These are phyloP conservation scores for Sphaerodactylus townsendi DNA, from an alignment of 2,113 vertebrate genomes.

Conservation along the genomic window DNA sequence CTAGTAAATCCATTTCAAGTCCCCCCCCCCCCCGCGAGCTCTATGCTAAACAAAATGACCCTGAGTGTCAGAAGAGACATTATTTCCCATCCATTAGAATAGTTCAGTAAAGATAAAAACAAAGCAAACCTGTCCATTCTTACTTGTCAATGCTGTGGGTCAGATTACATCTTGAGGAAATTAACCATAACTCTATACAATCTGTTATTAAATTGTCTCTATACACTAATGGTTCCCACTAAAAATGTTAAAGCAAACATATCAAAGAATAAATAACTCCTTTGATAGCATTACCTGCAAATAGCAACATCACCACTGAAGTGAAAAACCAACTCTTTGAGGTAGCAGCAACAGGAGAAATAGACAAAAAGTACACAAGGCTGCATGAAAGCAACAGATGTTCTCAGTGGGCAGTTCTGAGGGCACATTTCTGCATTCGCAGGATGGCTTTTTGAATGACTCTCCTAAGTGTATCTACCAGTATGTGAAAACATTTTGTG, in stretches of 20 bases:
- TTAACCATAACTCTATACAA: neutral
- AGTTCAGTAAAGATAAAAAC: neutral
- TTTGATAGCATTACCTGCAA: constrained; percentile 23
- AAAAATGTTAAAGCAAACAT: constrained; percentile 35
- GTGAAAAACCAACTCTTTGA: neutral
- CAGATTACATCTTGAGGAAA: constrained; percentile 47
- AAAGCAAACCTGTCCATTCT: constrained; percentile 33
- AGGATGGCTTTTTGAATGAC: neutral
- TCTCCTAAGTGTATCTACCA: neutral
- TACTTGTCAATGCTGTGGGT: constrained; percentile 31
- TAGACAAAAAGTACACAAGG: neutral
- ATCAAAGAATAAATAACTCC: constrained; percentile 29
- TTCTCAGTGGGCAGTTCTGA: neutral
- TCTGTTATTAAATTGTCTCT: constrained; percentile 58
- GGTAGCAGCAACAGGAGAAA: fast-evolving
- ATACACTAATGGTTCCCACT: constrained; percentile 27
- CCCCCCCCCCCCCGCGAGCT: constrained; percentile 23
- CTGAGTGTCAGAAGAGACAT: constrained; percentile 38
- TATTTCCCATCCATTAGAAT: constrained; percentile 18
- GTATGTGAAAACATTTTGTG: neutral
- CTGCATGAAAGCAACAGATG: neutral
- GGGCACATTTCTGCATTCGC: neutral
- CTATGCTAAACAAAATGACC: constrained; percentile 56
- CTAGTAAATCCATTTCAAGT: constrained; percentile 34
- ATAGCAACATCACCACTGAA: constrained; percentile 5